Evolutionary conservation across 1,140 invertebrate species (phyloP).

Genomic region (Vanessa atalanta): DNA sequence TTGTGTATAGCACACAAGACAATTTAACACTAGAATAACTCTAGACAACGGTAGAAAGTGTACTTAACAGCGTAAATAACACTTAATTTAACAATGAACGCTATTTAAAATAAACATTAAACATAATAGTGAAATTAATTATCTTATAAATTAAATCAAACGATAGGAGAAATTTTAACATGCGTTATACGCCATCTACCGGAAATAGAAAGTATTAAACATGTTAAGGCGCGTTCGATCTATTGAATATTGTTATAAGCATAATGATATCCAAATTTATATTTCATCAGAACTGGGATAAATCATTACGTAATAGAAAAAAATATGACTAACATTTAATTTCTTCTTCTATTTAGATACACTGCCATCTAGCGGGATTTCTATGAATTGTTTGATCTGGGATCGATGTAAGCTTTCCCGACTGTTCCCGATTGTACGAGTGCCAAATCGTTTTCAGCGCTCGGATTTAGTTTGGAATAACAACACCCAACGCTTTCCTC

Average conservation of each 20-base stretch:
- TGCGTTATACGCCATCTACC: slow-evolving; percentile 17
- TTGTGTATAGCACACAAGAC: no score
- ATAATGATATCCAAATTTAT: slow-evolving; percentile 10
- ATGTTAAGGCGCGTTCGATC: not conserved
- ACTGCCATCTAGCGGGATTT: slow-evolving; percentile 41
- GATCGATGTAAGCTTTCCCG: slow-evolving; percentile 44
- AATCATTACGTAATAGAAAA: slow-evolving; percentile 22
- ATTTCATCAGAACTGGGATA: slow-evolving; percentile 18
- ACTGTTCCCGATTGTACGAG: slow-evolving; percentile 35
- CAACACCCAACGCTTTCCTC: not conserved
- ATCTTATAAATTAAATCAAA: no score
- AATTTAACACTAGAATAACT: no score
- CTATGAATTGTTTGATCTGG: slow-evolving; percentile 26
- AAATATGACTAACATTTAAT: slow-evolving; percentile 7
- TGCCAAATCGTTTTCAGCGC: slow-evolving; percentile 20
- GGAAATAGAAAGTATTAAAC: slow-evolving; percentile 12
- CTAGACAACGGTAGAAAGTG: no score
- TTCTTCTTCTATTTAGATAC: slow-evolving; percentile 21
- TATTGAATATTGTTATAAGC: slow-evolving; percentile 9
- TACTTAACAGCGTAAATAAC: no score
- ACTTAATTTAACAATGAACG: no score
- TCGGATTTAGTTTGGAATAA: slow-evolving; percentile 1
- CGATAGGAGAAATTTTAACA: not conserved
- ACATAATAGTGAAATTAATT: no score
- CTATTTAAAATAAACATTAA: no score